These are phyloP conservation scores for Exocentrus adspersus DNA, from an alignment of 2,888 invertebrate genomes.

Conservation along the genomic window DNA sequence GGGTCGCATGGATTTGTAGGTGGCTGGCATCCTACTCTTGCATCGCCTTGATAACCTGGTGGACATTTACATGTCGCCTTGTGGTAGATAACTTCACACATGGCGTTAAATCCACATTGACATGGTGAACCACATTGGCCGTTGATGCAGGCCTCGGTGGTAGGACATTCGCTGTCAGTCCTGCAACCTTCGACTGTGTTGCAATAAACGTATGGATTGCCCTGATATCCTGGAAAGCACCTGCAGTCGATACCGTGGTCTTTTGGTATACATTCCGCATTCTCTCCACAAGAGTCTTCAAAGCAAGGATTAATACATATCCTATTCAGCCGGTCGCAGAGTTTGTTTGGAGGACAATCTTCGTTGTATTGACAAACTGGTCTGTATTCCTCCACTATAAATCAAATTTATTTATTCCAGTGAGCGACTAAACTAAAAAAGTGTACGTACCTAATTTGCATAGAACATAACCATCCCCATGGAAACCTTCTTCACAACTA, in stretches of 20 bases:
- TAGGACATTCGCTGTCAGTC: conserved; percentile 76
- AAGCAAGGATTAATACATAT: conserved; percentile 85
- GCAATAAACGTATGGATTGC: conserved; percentile 82
- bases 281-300: conserved; percentile 82
- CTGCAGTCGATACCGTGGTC: conserved; percentile 82
- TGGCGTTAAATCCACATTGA: conserved; percentile 81
- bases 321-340: conserved; percentile 86
- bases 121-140: conserved; percentile 81
- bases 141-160: conserved; percentile 81
- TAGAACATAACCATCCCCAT: conserved; percentile 86
- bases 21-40: conserved; percentile 75
- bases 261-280: conserved; percentile 80
- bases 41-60: conserved; percentile 83
- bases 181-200: conserved; percentile 76
- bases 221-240: conserved; percentile 77
- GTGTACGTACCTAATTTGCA: conserved; percentile 77
- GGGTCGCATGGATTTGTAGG: conserved; percentile 84
- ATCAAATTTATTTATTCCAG: neutral
- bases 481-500: conserved; percentile 85
- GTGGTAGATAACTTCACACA: conserved; percentile 85
- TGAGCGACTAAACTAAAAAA: neutral
- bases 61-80: conserved; percentile 84
- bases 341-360: conserved; percentile 87
- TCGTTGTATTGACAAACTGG: conserved; percentile 89
- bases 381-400: conserved; percentile 58